Evolutionary conservation across 2,888 invertebrate genomes (phyloP).

Genomic region (Sarcophaga variegata): DNA sequence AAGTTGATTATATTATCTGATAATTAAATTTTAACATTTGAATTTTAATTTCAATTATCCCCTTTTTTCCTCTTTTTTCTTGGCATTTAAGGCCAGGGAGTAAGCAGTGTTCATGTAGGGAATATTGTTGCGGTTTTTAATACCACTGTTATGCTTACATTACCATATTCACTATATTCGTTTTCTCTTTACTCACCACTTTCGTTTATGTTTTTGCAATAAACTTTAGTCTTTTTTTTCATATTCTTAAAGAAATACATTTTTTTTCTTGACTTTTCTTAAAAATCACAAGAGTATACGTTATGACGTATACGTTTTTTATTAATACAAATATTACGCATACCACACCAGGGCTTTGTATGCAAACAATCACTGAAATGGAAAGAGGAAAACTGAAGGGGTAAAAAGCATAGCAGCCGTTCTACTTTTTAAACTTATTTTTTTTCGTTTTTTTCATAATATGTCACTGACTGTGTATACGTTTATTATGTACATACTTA

Average conservation of each 20-base stretch:
- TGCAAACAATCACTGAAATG: no score
- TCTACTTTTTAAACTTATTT: no score
- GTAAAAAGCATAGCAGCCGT: no score
- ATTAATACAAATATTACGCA: constrained; percentile 16
- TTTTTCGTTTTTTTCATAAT: no score
- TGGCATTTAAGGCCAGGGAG: neutral
- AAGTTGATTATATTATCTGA: no score
- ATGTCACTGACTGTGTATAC: no score
- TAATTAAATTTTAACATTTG: no score
- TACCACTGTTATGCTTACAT: neutral
- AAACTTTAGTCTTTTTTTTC: neutral
- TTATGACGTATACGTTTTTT: neutral
- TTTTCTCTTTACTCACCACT: neutral
- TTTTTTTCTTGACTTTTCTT: neutral
- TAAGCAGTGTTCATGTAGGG: neutral
- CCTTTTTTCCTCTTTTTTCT: no score
- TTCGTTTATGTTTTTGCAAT: neutral
- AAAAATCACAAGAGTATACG: neutral
- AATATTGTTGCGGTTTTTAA: constrained; percentile 23
- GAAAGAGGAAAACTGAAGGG: no score
- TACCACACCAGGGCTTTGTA: neutral
- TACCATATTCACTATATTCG: neutral
- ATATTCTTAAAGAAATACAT: neutral
- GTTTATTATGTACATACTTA: no score
- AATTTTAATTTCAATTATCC: no score